phyloP scores from a whole-genome alignment of 1,140 invertebrate genomes.

The Branchinecta lynchi region DNA sequence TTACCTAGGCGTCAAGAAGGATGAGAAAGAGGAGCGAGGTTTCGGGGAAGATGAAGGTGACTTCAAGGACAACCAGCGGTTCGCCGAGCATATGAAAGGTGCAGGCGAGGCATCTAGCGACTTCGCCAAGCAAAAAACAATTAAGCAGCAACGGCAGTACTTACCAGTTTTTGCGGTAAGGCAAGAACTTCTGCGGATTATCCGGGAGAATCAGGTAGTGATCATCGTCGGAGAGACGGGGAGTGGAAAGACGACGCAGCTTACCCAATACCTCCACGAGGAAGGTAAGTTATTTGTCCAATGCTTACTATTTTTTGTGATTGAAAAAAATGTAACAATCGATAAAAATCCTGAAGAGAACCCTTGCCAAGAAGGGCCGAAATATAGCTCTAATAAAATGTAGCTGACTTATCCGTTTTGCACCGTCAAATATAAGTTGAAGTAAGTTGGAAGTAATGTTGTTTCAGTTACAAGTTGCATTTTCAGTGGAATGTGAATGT shows the following conservation, averaged over 20 bases:
- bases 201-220: slow-evolving; percentile 85
- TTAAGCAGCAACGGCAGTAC: slow-evolving; percentile 74
- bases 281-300: slow-evolving; percentile 44
- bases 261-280: slow-evolving; percentile 97
- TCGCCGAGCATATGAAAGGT: slow-evolving; percentile 81
- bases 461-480: too few relatives aligned
- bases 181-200: slow-evolving; percentile 80
- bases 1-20: slow-evolving; percentile 44
- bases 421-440: too few relatives aligned
- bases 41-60: slow-evolving; percentile 46
- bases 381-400: too few relatives aligned
- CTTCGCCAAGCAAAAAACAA: slow-evolving; percentile 71
- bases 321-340: too few relatives aligned
- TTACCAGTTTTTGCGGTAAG: slow-evolving; percentile 91
- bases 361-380: too few relatives aligned
- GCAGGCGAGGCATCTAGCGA: slow-evolving; percentile 57
- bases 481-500: too few relatives aligned
- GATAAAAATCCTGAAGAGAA: too few relatives aligned
- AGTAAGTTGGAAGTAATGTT: too few relatives aligned
- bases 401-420: too few relatives aligned
- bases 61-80: slow-evolving; percentile 79
- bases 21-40: slow-evolving; percentile 44
- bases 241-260: slow-evolving; percentile 94
- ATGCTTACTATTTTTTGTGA: not conserved
- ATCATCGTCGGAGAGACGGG: slow-evolving; percentile 98